phyloP scores from a whole-genome alignment of 2,888 invertebrate genomes.

The Furcula furcula region DNA sequence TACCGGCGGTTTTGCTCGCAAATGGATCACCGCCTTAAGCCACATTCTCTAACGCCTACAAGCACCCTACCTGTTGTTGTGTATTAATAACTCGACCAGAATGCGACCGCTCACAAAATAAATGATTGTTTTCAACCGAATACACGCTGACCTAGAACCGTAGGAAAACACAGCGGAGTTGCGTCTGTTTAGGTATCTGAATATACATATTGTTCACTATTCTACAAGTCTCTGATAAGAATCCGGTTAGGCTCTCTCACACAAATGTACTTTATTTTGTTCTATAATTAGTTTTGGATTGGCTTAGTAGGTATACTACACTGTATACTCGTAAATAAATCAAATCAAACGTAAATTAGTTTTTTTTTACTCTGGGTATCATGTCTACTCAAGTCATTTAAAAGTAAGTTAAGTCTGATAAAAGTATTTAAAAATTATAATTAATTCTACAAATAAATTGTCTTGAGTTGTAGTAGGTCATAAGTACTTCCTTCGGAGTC shows the following conservation, averaged over 20 bases:
- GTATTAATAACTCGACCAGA: background rate
- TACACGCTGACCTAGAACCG: conserved; percentile 2
- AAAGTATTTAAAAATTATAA: too few species aligned
- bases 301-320: too few species aligned
- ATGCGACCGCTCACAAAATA: background rate
- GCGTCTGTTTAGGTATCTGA: background rate
- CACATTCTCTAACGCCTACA: background rate
- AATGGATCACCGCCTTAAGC: too few species aligned
- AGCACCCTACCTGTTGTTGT: background rate
- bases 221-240: background rate
- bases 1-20: too few species aligned
- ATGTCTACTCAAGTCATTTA: too few species aligned
- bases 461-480: too few species aligned
- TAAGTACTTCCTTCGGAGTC: too few species aligned
- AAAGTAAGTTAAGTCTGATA: too few species aligned
- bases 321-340: too few species aligned
- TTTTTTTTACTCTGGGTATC: too few species aligned
- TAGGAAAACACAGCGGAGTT: background rate
- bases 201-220: background rate
- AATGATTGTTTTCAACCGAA: conserved; percentile 1
- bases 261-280: background rate
- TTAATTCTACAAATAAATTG: too few species aligned
- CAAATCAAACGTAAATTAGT: too few species aligned
- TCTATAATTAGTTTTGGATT: background rate
- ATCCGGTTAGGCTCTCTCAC: conserved; percentile 1